Evolutionary conservation across 2,888 invertebrate species (phyloP).

Genomic region (Cheilosia pagana): DNA sequence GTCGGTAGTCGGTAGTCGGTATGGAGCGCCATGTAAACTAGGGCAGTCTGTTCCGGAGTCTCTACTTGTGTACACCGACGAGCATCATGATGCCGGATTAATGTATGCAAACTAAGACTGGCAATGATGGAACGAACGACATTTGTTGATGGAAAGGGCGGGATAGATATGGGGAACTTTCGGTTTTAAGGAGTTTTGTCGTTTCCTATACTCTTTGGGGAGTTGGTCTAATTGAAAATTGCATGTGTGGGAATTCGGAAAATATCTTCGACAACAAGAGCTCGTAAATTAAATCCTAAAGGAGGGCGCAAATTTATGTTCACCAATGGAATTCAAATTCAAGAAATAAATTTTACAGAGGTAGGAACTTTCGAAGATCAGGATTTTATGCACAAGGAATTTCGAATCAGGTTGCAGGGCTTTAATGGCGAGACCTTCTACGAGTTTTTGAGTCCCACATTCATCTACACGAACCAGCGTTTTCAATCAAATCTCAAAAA

Average conservation of each 20-base stretch:
- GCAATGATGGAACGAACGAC: conserved; percentile 15
- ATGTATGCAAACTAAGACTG: conserved; percentile 51
- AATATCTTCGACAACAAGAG: neutral
- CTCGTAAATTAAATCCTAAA: neutral
- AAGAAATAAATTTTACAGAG: neutral
- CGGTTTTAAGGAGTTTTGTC: conserved; percentile 2
- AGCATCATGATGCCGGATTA: conserved; percentile 52
- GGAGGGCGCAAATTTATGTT: neutral
- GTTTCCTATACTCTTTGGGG: neutral
- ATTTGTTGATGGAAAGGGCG: neutral
- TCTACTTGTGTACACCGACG: neutral
- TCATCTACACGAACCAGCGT: too few species aligned
- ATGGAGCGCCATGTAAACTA: conserved; percentile 34
- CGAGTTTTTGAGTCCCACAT: too few species aligned
- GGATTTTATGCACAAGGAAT: too few species aligned
- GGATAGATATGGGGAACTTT: neutral
- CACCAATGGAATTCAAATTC: neutral
- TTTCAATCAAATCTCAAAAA: too few species aligned
- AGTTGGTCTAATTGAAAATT: conserved; percentile 6
- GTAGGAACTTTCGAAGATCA: neutral
- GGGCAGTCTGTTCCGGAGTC: conserved; percentile 35
- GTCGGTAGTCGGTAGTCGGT: conserved; percentile 29
- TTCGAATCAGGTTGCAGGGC: too few species aligned
- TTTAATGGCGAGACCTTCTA: too few species aligned
- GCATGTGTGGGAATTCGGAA: neutral